Percentiles rank a stretch among this genome's conserved stretches.
Evolutionary conservation across 2,888 invertebrate genomes (phyloP).

Genomic region (Calliscelio sp.): DNA sequence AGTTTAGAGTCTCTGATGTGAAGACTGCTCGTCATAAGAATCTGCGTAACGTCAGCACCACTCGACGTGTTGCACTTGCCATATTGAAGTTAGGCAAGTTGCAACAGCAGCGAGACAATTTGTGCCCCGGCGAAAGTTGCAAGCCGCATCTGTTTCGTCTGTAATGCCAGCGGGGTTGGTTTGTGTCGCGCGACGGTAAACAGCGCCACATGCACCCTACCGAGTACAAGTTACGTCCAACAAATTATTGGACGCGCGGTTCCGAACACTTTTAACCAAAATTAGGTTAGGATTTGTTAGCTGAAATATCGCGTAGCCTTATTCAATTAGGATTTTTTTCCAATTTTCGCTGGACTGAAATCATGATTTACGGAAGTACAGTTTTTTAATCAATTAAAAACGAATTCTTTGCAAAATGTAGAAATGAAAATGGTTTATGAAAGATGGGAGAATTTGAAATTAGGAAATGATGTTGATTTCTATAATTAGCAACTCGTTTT

Average conservation of each 20-base stretch:
- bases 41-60: conserved; percentile 39
- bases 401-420: too few relatives aligned
- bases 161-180: conserved; percentile 45
- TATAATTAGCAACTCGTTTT: too few relatives aligned
- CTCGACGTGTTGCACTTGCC: conserved; percentile 30
- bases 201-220: conserved; percentile 44
- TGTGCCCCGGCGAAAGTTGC: conserved; percentile 63
- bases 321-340: conserved; percentile 1
- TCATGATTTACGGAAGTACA: background rate
- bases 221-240: conserved; percentile 47
- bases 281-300: conserved; percentile 36
- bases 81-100: conserved; percentile 63
- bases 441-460: too few relatives aligned
- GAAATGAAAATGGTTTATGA: too few relatives aligned
- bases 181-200: conserved; percentile 63
- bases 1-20: too few relatives aligned
- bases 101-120: conserved; percentile 59
- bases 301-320: background rate
- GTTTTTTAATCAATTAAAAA: background rate
- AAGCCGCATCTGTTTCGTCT: conserved; percentile 67
- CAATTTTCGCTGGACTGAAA: background rate
- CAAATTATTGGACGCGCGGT: conserved; percentile 45
- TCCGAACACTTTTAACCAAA: conserved; percentile 36
- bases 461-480: too few relatives aligned
- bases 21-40: conserved; percentile 59